A percentile compares a stretch with the other conserved stretches of the same genome.
Conservation (phyloP, 2,113 vertebrate species). For the Zosterops lateralis region DNA sequence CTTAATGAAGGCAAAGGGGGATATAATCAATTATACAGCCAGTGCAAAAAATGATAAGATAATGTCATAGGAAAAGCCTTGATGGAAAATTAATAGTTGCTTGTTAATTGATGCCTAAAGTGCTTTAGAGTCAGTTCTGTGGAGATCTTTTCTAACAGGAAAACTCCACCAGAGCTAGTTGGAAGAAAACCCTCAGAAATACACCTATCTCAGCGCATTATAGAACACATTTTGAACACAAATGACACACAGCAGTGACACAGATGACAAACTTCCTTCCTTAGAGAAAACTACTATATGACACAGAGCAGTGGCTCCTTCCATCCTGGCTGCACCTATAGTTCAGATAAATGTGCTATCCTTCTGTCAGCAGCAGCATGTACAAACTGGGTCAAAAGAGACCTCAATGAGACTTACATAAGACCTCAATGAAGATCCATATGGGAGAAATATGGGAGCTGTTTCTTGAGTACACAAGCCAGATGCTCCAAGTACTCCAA, state of each 20-base stretch:
- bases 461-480: not conserved
- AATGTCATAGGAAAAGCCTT: not conserved
- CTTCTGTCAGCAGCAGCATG: not conserved
- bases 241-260: not conserved
- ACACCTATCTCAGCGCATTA: not conserved
- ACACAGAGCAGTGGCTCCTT: not conserved
- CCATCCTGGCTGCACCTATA: not conserved
- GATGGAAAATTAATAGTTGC: not conserved
- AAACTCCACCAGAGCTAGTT: not conserved
- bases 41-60: not conserved
- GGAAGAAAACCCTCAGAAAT: not conserved
- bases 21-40: not conserved
- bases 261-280: not conserved
- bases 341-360: not conserved
- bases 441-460: not conserved
- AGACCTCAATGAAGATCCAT: not conserved
- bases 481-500: not conserved
- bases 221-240: not conserved
- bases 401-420: not conserved
- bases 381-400: not conserved
- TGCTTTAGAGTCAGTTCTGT: not conserved
- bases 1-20: not conserved
- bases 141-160: not conserved
- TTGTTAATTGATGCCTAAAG: not conserved
- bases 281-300: fast-evolving